Evolutionary conservation across 2,113 vertebrate genomes (phyloP).

Genomic region (Peromyscus maniculatus): DNA sequence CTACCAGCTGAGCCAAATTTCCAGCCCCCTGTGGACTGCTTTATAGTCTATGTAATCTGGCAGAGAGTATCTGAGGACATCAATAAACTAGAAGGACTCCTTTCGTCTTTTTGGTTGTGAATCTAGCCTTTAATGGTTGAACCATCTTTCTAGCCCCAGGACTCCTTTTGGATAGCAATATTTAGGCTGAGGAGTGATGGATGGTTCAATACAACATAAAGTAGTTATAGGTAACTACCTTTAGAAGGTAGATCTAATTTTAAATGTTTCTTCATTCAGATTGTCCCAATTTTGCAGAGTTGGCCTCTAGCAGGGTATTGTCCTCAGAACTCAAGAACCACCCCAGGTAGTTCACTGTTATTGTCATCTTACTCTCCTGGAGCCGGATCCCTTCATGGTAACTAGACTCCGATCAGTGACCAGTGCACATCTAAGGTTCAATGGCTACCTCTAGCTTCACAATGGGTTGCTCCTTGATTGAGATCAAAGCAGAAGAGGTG

Average conservation of each 20-base stretch:
- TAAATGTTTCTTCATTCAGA: neutral
- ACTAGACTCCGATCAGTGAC: neutral
- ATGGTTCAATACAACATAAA: neutral
- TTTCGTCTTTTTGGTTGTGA: neutral
- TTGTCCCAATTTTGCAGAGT: conserved; percentile 28
- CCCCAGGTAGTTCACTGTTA: neutral
- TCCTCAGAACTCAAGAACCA: neutral
- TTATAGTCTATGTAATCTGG: neutral
- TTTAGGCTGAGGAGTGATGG: neutral
- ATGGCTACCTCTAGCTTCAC: neutral
- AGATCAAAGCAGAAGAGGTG: neutral
- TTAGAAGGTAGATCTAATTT: conserved; percentile 10
- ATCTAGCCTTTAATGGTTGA: neutral
- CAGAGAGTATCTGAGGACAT: neutral
- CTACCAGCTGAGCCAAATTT: neutral
- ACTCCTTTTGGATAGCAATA: neutral
- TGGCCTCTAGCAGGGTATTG: neutral
- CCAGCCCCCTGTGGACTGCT: neutral
- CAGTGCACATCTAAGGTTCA: neutral
- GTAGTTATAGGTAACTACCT: neutral
- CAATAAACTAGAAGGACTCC: neutral
- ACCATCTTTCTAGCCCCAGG: neutral
- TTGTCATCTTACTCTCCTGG: neutral
- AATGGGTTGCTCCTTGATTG: neutral
- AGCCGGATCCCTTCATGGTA: neutral